Evolutionary conservation across 2,797 vertebrate species (phyloP), one percentile per base, ranked within the genome.

Genomic region (Galago senegalensis): DNA sequence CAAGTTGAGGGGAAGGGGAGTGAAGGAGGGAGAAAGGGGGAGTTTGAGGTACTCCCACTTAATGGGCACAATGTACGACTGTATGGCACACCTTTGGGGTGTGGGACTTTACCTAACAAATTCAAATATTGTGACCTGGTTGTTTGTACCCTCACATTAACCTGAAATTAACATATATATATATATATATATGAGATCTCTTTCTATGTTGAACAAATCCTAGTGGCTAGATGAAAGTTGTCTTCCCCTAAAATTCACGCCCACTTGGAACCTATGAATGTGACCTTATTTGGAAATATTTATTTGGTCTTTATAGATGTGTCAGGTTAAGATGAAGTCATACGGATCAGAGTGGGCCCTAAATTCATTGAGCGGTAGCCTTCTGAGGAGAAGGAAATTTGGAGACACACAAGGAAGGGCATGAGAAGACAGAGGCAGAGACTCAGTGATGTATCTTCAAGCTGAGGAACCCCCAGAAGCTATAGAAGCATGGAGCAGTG

Each of bases 321-420:
- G 77, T 72, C 60, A 56, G 88, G 46, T 65, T 81, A 81, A 63
- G 60, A 23, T 92, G 69, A 96, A 56, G 20, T 75, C 79, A 85
- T 46, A 29, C 25, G 83, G 21, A 84, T 85, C 34, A 81, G 18
- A 18, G 12, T 43, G 73, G 56, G 13, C 7, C 82, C 37, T 81
- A 91, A 70, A 79, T 56, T 31, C n/a, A 89, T 37, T 31, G 43
- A 87, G 18, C 23, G 4, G 6, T 49, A 6, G 46, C 43, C 21
- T 86, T 25, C 17, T 12, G 81, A 88, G 58, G 21, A 90, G 75
- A 93, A 25, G 16, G 25, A 69, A 69, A 85, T 81, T 40, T 46
- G 40, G 75, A 69, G n/a, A 72, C 46, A 81, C 83, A 76, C 29
- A 75, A 16, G 23, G 17, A 46, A 72, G 77, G 90, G 82, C 73